Evolutionary conservation across 2,888 invertebrate genomes (phyloP).

Genomic region (Drosophila greeni): DNA sequence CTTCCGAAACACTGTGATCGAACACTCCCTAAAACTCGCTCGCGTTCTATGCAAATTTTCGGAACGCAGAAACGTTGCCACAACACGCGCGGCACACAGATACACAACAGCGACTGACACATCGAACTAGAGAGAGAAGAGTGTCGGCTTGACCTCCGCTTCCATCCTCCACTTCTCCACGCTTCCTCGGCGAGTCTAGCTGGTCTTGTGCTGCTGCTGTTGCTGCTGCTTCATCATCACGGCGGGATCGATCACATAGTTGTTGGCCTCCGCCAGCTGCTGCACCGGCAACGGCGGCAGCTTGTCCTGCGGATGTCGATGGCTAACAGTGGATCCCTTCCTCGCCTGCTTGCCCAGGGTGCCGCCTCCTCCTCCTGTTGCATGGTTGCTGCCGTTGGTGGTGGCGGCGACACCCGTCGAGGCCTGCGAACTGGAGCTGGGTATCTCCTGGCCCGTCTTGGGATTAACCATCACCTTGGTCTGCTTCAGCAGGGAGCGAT

Average conservation of each 20-base stretch:
- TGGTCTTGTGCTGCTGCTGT: conserved; percentile 49
- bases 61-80: conserved; percentile 9
- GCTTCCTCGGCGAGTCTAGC: conserved; percentile 26
- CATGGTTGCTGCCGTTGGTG: conserved; percentile 46
- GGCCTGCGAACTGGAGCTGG: conserved; percentile 20
- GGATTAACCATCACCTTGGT: conserved; percentile 91
- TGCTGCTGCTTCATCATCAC: conserved; percentile 73
- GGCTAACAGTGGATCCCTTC: conserved; percentile 79
- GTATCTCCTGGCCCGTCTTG: conserved; percentile 80
- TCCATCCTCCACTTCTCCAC: no score
- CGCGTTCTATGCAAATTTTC: conserved; percentile 64
- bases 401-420: conserved; percentile 8
- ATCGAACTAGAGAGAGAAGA: conserved; percentile 46
- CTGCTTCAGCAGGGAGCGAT: conserved; percentile 91
- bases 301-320: conserved; percentile 88
- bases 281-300: conserved; percentile 83
- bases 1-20: conserved; percentile 71
- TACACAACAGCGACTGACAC: conserved; percentile 10
- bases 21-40: conserved; percentile 25
- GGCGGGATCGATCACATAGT: conserved; percentile 82
- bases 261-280: conserved; percentile 84
- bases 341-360: conserved; percentile 79
- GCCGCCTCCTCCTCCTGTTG: conserved; percentile 37
- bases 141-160: conserved; percentile 28
- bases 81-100: conserved; percentile 13